Conservation (phyloP, 2,113 vertebrate species). For the Ranitomeya imitator region DNA sequence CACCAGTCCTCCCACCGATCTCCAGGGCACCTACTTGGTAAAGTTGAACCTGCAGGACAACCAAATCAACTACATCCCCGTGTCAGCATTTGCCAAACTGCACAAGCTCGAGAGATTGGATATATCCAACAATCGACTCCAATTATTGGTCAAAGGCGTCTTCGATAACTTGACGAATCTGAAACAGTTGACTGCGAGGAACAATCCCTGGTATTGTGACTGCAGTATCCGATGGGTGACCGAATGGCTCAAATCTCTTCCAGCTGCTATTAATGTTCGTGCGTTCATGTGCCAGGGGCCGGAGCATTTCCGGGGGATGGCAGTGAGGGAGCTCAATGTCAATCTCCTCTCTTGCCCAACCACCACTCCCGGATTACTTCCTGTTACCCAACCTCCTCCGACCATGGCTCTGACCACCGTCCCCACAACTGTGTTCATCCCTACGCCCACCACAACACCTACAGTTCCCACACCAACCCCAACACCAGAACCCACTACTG, state of each 20-base stretch:
- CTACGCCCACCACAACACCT: conserved; percentile 63
- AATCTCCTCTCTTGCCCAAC: conserved; percentile 90
- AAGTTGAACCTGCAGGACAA: conserved; percentile 95
- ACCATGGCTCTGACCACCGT: conserved; percentile 67
- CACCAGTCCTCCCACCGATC: conserved; percentile 84
- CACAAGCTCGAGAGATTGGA: conserved; percentile 89
- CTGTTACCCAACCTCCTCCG: conserved; percentile 70
- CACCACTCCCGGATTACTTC: conserved; percentile 68
- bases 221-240: conserved; percentile 96
- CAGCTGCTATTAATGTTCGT: conserved; percentile 85
- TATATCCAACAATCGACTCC: conserved; percentile 92
- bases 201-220: conserved; percentile 95
- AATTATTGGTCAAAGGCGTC: conserved; percentile 85
- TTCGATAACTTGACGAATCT: conserved; percentile 88
- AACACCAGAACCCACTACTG: conserved; percentile 70
- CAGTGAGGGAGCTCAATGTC: conserved; percentile 91
- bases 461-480: conserved; percentile 66
- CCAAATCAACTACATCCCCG: conserved; percentile 91
- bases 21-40: conserved; percentile 84
- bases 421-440: conserved; percentile 60
- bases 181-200: conserved; percentile 87
- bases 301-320: conserved; percentile 92
- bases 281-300: conserved; percentile 94
- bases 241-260: conserved; percentile 91
- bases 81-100: conserved; percentile 86